Evolutionary conservation across 2,797 vertebrate species (phyloP).

Genomic region (Columba guinea): DNA sequence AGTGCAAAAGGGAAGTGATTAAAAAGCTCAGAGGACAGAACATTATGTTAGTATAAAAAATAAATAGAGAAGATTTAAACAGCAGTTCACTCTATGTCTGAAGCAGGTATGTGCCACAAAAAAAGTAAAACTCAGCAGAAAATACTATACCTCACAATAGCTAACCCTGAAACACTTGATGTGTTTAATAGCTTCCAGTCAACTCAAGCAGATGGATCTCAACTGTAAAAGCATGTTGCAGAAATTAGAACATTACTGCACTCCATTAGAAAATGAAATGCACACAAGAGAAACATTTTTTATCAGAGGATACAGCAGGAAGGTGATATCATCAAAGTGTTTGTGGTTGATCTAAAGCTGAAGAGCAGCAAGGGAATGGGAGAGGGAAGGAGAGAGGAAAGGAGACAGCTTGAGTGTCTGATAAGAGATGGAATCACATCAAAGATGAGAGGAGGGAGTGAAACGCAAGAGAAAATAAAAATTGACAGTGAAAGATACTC

Average conservation of each 20-base stretch:
- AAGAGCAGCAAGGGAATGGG: constrained; percentile 1
- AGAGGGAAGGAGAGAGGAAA: neutral
- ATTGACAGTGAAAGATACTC: neutral
- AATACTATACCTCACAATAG: neutral
- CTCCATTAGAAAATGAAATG: constrained; percentile 6
- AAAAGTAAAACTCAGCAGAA: neutral
- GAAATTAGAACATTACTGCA: constrained; percentile 2
- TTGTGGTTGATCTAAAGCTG: constrained; percentile 9
- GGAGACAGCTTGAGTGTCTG: neutral
- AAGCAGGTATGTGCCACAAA: neutral
- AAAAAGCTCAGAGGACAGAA: neutral
- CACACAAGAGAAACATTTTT: neutral
- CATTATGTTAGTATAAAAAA: neutral
- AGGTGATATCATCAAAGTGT: neutral
- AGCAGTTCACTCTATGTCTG: neutral
- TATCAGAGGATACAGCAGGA: constrained; percentile 7
- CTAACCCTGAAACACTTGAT: neutral
- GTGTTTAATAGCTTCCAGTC: neutral
- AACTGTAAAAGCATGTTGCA: neutral
- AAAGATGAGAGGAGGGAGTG: neutral
- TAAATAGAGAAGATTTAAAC: neutral
- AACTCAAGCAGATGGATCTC: neutral
- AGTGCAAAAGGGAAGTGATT: neutral
- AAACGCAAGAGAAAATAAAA: constrained; percentile 6
- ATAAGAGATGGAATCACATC: constrained; percentile 19